Base-by-base conservation (phyloP, 53 echinoderm and acorn worm species). In the Hippasteria phrygiana region DNA sequence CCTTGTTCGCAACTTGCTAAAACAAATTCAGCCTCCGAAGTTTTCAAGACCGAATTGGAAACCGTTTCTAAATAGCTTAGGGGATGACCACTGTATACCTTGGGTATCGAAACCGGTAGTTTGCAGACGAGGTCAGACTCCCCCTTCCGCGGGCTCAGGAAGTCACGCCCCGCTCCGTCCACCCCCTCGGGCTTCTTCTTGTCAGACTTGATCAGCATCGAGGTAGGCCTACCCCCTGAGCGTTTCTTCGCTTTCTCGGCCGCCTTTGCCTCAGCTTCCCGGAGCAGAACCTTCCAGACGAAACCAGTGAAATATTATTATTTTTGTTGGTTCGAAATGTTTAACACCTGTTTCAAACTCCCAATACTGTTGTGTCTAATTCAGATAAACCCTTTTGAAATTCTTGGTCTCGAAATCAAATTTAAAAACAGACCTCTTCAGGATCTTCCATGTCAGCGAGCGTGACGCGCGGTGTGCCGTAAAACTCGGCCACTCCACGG, bases 361-460 rank as follows among this genome's bases (percentile, higher is more conserved):
- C n/a, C n/a, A n/a, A n/a, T n/a, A n/a, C n/a, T n/a, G n/a, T n/a
- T n/a, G n/a, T n/a, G n/a, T n/a, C n/a, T n/a, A n/a, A n/a, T n/a
- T n/a, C n/a, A n/a, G n/a, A n/a, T n/a, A n/a, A n/a, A n/a, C n/a
- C n/a, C n/a, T n/a, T n/a, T n/a, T n/a, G n/a, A n/a, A n/a, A n/a
- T n/a, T n/a, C n/a, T n/a, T n/a, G n/a, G n/a, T n/a, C n/a, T n/a
- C n/a, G n/a, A n/a, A n/a, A n/a, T n/a, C n/a, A 32, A 13, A 11
- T 70, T 70, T 70, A 9, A 9, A 6, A 14, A 66, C 76, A 0
- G 36, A 91, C 81, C 75, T 97, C 97, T 55, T 95, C 95, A 1
- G 97, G 97, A 76, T 97, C 97, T 73, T 93, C 95, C 91, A 93
- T 95, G 79, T 97, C 95, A 13, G 91, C 77, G 24, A 97, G 88